Conservation (phyloP, 2,888 invertebrate genomes). For the Caenorhabditis virilis region DNA sequence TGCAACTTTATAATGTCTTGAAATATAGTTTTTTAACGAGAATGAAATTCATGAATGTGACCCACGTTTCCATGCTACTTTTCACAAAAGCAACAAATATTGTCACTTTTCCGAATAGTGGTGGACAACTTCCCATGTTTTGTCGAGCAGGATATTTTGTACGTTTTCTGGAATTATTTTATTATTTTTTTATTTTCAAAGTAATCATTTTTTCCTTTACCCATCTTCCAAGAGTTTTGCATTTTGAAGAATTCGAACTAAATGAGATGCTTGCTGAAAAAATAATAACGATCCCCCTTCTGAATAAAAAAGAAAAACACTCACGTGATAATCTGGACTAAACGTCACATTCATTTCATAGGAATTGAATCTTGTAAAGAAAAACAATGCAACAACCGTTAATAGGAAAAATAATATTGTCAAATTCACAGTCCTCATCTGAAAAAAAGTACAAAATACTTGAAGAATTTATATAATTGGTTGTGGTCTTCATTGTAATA, state of each 20-base stretch:
- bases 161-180: slow-evolving; percentile 5
- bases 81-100: slow-evolving; percentile 53
- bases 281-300: neutral
- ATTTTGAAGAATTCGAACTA: slow-evolving; percentile 9
- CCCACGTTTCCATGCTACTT: slow-evolving; percentile 13
- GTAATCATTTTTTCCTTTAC: neutral
- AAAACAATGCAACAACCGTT: slow-evolving; percentile 7
- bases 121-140: slow-evolving; percentile 52
- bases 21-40: slow-evolving; percentile 4
- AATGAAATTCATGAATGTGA: slow-evolving; percentile 1
- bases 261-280: slow-evolving; percentile 28
- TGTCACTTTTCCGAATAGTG: slow-evolving; percentile 50
- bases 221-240: neutral
- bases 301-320: too few species aligned
- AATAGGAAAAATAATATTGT: slow-evolving; percentile 5
- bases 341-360: slow-evolving; percentile 25
- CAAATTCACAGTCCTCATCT: slow-evolving; percentile 20
- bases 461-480: too few species aligned
- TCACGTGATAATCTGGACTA: slow-evolving; percentile 22
- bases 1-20: slow-evolving; percentile 62
- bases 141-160: slow-evolving; percentile 26
- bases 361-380: slow-evolving; percentile 21
- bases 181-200: neutral
- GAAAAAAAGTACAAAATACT: too few species aligned
- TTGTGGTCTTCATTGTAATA: too few species aligned